Percentiles rank a stretch among this genome's conserved stretches.
Evolutionary conservation across 2,113 vertebrate species (phyloP).

Genomic region (Hypocryptadius cinnamomeus): DNA sequence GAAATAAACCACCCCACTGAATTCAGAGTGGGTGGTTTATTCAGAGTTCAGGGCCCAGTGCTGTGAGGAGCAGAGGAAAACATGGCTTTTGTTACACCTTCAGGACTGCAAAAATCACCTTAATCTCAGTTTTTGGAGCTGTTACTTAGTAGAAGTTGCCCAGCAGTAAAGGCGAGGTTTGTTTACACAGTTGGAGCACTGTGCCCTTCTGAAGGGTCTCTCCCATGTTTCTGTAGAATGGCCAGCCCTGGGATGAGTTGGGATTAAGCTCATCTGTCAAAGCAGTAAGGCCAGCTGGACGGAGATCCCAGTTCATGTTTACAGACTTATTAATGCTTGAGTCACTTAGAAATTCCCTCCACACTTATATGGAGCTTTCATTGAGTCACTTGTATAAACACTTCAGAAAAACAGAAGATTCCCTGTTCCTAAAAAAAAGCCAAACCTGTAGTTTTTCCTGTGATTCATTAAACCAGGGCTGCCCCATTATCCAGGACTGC

Average conservation of each 20-base stretch:
- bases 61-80: background rate
- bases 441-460: constrained; percentile 57
- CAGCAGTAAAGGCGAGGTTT: background rate
- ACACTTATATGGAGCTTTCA: background rate
- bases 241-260: background rate
- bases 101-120: background rate
- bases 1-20: background rate
- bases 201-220: background rate
- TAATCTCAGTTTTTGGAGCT: background rate
- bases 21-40: background rate
- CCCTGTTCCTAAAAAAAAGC: background rate
- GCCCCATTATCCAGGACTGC: constrained; percentile 25
- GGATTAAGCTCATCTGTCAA: background rate
- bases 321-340: background rate
- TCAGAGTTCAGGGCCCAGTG: background rate
- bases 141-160: background rate
- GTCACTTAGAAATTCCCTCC: background rate
- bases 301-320: background rate
- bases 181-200: fast-evolving
- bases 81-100: background rate
- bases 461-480: constrained; percentile 60
- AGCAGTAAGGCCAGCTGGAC: background rate
- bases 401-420: constrained; percentile 7
- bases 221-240: fast-evolving
- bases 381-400: background rate